A percentile compares a stretch with the other conserved stretches of the same genome.
Evolutionary conservation across 2,888 invertebrate genomes (phyloP).

Genomic region (Himalopsyche japonica): DNA sequence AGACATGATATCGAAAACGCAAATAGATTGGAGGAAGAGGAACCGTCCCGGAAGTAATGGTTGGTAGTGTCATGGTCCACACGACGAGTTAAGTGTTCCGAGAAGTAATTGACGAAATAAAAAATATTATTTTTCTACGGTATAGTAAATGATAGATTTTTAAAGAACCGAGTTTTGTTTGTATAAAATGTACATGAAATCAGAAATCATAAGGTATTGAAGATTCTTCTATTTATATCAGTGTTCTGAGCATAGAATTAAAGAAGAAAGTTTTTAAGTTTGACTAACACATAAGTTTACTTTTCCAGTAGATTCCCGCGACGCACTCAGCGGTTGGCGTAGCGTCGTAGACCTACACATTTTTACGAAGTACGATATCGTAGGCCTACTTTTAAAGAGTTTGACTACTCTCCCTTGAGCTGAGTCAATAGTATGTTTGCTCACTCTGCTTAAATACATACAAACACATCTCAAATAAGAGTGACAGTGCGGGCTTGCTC

Average conservation of each 20-base stretch:
- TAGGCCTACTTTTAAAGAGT: neutral
- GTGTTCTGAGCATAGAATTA: neutral
- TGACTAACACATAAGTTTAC: slow-evolving; percentile 27
- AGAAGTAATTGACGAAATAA: too few species aligned
- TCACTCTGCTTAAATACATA: neutral
- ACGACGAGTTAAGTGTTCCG: too few species aligned
- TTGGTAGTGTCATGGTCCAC: too few species aligned
- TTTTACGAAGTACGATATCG: neutral
- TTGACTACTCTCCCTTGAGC: neutral
- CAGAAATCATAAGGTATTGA: too few species aligned
- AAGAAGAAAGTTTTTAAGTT: neutral
- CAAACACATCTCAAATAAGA: neutral
- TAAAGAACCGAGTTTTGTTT: too few species aligned
- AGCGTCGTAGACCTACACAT: neutral
- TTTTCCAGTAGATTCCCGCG: slow-evolving; percentile 4
- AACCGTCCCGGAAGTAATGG: too few species aligned
- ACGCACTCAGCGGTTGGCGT: neutral
- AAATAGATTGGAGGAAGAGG: too few species aligned
- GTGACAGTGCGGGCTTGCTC: neutral
- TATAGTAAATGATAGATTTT: too few species aligned
- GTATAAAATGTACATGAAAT: too few species aligned
- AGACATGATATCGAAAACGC: too few species aligned
- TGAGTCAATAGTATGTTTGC: neutral
- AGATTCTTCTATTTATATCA: neutral
- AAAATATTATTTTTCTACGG: too few species aligned